phyloP scores from a whole-genome alignment of 2,888 invertebrate genomes.

The Zonitis immaculata region DNA sequence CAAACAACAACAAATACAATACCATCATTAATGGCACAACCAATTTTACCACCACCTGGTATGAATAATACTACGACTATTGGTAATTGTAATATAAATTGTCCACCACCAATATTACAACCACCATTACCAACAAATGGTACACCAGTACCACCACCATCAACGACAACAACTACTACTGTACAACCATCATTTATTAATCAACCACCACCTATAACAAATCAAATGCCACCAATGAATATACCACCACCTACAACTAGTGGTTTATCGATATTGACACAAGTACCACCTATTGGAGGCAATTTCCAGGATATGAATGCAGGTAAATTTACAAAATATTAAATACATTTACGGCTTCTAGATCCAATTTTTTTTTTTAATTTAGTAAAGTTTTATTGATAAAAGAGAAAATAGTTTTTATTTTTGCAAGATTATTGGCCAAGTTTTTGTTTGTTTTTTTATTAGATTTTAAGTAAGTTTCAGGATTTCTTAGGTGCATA shows the following conservation, averaged over 20 bases:
- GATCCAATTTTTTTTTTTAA: not conserved
- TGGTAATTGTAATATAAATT: conserved; percentile 35
- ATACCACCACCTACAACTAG: conserved; percentile 48
- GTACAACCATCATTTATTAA: conserved; percentile 38
- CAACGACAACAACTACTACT: not conserved
- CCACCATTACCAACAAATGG: conserved; percentile 15
- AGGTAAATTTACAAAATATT: conserved; percentile 37
- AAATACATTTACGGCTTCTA: not conserved
- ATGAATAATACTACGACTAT: conserved; percentile 20
- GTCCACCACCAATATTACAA: conserved; percentile 36
- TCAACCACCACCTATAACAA: conserved; percentile 40
- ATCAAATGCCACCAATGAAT: conserved; percentile 46
- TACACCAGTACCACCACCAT: conserved; percentile 3
- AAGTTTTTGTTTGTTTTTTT: not conserved
- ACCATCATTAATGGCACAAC: conserved; percentile 47
- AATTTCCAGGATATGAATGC: conserved; percentile 39
- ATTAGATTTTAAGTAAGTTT: conserved; percentile 7
- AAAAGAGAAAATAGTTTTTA: too few relatives aligned
- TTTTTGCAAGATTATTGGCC: not conserved
- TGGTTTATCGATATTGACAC: conserved; percentile 27
- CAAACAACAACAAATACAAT: conserved; percentile 36
- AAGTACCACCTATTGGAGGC: conserved; percentile 13
- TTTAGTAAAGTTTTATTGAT: not conserved
- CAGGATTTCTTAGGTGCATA: conserved; percentile 19
- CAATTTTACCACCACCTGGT: conserved; percentile 45